Evolutionary conservation across 2,888 invertebrate species (phyloP), one percentile per base, ranked within the genome.

Genomic region (Mycalesis mineus): DNA sequence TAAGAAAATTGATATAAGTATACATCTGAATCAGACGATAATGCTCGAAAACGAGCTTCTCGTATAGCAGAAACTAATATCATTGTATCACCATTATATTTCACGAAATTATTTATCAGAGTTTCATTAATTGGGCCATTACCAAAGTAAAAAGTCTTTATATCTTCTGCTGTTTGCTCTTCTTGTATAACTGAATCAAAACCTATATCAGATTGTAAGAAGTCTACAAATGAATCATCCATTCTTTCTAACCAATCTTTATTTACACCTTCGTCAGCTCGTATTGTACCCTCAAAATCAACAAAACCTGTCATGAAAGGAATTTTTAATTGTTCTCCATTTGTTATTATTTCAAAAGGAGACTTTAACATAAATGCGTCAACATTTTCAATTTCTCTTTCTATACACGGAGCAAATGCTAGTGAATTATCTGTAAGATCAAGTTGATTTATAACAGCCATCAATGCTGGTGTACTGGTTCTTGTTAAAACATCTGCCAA

Each of bases 1-100:
- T 88, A 87, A 9, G 87, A 88, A 71, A 88, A 88, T 61, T 88
- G 82, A 64, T 88, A 88, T 36, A 88, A 63, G 70, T 82, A 88
- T 2, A 81, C 66, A 14, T 74, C 64, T 11, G 67, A 58, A 37
- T 55, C 61, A 5, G 78, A 74, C 7, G 54, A 47, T 11, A 54
- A 13, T 0, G 75, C 74, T 39, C 88, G 76, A 42, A 80, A 52
- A 14, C 73, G 72, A 7, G 69, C 72, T 75, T 85, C 87, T 66
- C 82, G 77, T 45, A 88, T 69, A 41, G 82, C 68, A 22, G 89
- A 82, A 28, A 88, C 78, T 58, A 81, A 60, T 51, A 86, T 78
- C 81, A 87, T 82, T 1, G 83, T 85, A 61, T 88, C 87, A 7
- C 88, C 85, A 36, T 84, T 79, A 68, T 88, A 88, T 0, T 52